A percentile compares a stretch with the other conserved stretches of the same genome.
Conservation (phyloP, 1,140 invertebrate species). For the Aphelinus atriplicis region DNA sequence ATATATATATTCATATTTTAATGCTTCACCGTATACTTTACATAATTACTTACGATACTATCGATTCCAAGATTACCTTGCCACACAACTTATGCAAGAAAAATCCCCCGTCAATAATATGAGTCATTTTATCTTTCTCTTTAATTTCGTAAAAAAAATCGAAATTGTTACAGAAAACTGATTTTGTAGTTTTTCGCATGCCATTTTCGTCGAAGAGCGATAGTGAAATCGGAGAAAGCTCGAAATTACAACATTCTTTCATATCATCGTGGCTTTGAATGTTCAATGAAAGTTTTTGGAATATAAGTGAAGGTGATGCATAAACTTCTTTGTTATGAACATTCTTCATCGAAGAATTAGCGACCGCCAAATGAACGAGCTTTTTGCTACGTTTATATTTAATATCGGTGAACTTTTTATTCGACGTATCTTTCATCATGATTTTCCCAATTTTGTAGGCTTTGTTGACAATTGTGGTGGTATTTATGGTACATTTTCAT, state of each 20-base stretch:
- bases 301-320: slow-evolving; percentile 37
- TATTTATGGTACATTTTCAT: too few relatives aligned
- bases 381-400: slow-evolving; percentile 38
- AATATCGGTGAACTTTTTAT: slow-evolving; percentile 24
- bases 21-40: slow-evolving; percentile 21
- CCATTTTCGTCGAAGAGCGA: slow-evolving; percentile 45
- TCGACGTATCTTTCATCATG: not conserved
- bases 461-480: slow-evolving; percentile 44
- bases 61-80: slow-evolving; percentile 2
- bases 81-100: slow-evolving; percentile 40
- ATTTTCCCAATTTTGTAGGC: slow-evolving; percentile 14
- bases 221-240: slow-evolving; percentile 45
- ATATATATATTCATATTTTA: slow-evolving; percentile 15
- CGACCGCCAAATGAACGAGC: slow-evolving; percentile 23
- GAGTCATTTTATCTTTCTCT: not conserved
- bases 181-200: slow-evolving; percentile 43
- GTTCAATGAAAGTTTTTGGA: slow-evolving; percentile 42
- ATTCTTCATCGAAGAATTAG: slow-evolving; percentile 29
- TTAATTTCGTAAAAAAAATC: not conserved
- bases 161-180: slow-evolving; percentile 39
- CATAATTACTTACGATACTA: slow-evolving; percentile 7
- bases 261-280: slow-evolving; percentile 44
- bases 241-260: slow-evolving; percentile 38
- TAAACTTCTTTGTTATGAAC: slow-evolving; percentile 21
- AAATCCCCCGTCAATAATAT: slow-evolving; percentile 42